These are phyloP conservation scores for Syrrhaptes paradoxus DNA, from an alignment of 2,113 vertebrate genomes.

Conservation along the genomic window DNA sequence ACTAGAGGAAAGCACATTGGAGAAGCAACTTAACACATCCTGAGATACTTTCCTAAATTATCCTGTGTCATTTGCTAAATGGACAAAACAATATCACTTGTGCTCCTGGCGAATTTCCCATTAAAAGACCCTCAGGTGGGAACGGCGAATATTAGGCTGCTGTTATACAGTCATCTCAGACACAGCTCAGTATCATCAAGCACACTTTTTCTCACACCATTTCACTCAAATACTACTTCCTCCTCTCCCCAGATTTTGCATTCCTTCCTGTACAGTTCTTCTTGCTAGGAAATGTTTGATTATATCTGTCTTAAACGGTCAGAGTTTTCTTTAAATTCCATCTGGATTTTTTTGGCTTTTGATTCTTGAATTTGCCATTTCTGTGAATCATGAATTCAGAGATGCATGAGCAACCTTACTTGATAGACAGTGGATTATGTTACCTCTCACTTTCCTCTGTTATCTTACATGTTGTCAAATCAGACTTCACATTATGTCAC, in stretches of 20 bases:
- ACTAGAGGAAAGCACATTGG: neutral
- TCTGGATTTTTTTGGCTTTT: neutral
- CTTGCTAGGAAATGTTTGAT: neutral
- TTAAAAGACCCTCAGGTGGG: neutral
- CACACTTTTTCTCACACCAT: neutral
- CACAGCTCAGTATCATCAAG: neutral
- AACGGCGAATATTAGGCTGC: neutral
- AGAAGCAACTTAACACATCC: neutral
- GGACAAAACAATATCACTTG: neutral
- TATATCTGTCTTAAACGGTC: neutral
- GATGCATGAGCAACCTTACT: neutral
- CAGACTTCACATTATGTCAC: conserved; percentile 40
- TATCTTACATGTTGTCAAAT: conserved; percentile 54
- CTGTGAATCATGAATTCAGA: neutral
- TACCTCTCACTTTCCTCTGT: conserved; percentile 9
- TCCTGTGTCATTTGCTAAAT: neutral
- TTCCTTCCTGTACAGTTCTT: neutral
- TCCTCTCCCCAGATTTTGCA: neutral
- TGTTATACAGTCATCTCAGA: neutral
- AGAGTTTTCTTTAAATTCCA: neutral
- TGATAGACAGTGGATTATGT: conserved; percentile 10
- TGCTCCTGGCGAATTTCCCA: neutral
- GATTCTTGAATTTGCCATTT: neutral
- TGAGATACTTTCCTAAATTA: neutral
- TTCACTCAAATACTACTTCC: neutral